phyloP scores from a whole-genome alignment of 2,888 invertebrate species.

The Deroplatys truncata region DNA sequence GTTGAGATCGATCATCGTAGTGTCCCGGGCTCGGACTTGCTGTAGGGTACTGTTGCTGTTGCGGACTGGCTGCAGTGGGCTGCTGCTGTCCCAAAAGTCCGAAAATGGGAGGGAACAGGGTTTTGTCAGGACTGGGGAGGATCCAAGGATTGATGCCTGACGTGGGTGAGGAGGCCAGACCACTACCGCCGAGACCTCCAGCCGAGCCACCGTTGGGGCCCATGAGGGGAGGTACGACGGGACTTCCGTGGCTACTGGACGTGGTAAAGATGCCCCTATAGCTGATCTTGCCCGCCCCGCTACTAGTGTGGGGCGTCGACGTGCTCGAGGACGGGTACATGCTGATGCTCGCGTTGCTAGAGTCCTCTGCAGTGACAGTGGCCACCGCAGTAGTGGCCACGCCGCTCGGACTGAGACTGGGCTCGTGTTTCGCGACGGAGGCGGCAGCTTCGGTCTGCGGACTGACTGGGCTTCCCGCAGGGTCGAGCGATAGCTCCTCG shows the following conservation, averaged over 20 bases:
- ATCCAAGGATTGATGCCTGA: constrained; percentile 67
- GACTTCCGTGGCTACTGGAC: constrained; percentile 40
- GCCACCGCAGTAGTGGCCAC: background rate
- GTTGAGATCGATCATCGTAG: constrained; percentile 64
- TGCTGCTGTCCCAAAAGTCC: constrained; percentile 58
- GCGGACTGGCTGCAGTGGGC: constrained; percentile 39
- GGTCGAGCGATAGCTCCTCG: constrained; percentile 70
- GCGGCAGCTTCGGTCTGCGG: constrained; percentile 8
- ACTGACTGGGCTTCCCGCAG: constrained; percentile 33
- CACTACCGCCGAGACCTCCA: constrained; percentile 64
- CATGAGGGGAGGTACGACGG: constrained; percentile 43
- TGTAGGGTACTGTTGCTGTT: constrained; percentile 46
- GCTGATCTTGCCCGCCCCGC: constrained; percentile 39
- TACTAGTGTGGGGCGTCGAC: constrained; percentile 38
- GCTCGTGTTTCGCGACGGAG: constrained; percentile 55
- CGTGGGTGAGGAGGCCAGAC: constrained; percentile 46
- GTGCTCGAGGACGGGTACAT: constrained; percentile 49
- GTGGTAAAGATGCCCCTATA: constrained; percentile 72
- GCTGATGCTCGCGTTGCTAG: constrained; percentile 65
- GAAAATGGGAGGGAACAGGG: constrained; percentile 60
- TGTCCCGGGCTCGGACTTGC: constrained; percentile 43
- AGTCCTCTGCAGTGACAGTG: constrained; percentile 71
- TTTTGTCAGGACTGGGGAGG: constrained; percentile 63
- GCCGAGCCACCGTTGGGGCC: constrained; percentile 53
- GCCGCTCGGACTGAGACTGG: constrained; percentile 54